Evolutionary conservation across 2,113 vertebrate species (phyloP), one percentile per base, ranked within the genome.

Genomic region (Pangasianodon gigas): DNA sequence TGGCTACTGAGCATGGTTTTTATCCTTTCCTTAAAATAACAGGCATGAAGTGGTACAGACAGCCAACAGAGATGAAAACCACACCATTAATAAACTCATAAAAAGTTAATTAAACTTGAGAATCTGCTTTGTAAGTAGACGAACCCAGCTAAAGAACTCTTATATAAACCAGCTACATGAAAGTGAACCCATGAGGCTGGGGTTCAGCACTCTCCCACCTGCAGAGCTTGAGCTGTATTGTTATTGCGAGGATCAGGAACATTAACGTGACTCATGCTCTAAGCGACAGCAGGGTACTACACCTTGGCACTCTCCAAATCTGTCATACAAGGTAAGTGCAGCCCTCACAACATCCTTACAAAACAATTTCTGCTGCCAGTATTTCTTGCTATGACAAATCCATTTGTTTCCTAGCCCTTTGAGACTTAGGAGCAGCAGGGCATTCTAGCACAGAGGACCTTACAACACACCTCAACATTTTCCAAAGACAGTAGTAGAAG

Each of bases 291-390:
- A 54, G 51, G 51, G n/a, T 54, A 18, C 79, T 19, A 81, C 79
- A 82, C 79, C 51, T 54, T 54, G 51, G n/a, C 29, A 54, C n/a
- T 82, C 51, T 54, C 79, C n/a, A 82, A 54, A 54, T 82, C 48
- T 82, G 51, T 82, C 48, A 54, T 52, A 82, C 79, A 82, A 54
- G 29, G 16, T 56, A 82, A 56, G 51, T 82, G 51, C 79, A 82
- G 77, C 46, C 79, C 51, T 82, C n/a, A 54, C 26, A 82, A 37
- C 79, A 82, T 32, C 51, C 48, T 82, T 32, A 82, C 51, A 82
- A 32, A 82, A 21, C 79, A 82, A 54, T 82, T 82, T 82, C n/a
- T 82, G 51, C 48, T 56, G 79, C 77, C 44, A 52, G 77, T 54
- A 54, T 82, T 82, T 54, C 51, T 81, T 54, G 29, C 48, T 81